Conservation (phyloP, 2,797 vertebrate genomes). For the Gallinago stenura region DNA sequence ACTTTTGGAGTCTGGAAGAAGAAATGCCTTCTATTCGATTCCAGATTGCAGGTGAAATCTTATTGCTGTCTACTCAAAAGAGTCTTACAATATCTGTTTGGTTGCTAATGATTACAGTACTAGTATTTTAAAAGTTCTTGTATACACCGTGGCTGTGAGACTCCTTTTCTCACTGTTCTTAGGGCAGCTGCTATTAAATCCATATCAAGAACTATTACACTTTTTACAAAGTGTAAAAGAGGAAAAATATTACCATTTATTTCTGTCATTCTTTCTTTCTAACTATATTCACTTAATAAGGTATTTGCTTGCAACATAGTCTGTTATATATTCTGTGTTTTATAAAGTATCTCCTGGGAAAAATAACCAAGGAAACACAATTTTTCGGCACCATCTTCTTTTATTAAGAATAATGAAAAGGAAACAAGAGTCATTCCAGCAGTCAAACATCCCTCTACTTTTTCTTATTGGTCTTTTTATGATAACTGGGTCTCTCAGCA, state of each 20-base stretch:
- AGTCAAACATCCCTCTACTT: slow-evolving; percentile 73
- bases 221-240: slow-evolving; percentile 40
- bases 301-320: slow-evolving; percentile 71
- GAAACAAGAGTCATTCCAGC: slow-evolving; percentile 76
- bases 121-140: neutral
- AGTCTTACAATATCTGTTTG: neutral
- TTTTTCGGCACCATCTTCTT: slow-evolving; percentile 79
- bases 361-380: slow-evolving; percentile 79
- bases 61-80: neutral
- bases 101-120: neutral
- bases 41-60: neutral
- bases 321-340: slow-evolving; percentile 73
- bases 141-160: neutral
- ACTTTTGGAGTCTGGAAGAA: neutral
- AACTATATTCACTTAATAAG: slow-evolving; percentile 78
- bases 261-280: slow-evolving; percentile 75
- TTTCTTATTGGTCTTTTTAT: slow-evolving; percentile 72
- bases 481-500: slow-evolving; percentile 7
- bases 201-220: slow-evolving; percentile 11
- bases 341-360: slow-evolving; percentile 79
- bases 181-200: slow-evolving; percentile 69
- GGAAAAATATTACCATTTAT: slow-evolving; percentile 61
- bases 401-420: slow-evolving; percentile 83
- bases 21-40: neutral
- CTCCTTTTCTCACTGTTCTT: neutral